Percentiles rank a stretch among this genome's conserved stretches.
Conservation (phyloP, 92 coral and sea anemone genomes). For the Umimayanthus chanpuru region DNA sequence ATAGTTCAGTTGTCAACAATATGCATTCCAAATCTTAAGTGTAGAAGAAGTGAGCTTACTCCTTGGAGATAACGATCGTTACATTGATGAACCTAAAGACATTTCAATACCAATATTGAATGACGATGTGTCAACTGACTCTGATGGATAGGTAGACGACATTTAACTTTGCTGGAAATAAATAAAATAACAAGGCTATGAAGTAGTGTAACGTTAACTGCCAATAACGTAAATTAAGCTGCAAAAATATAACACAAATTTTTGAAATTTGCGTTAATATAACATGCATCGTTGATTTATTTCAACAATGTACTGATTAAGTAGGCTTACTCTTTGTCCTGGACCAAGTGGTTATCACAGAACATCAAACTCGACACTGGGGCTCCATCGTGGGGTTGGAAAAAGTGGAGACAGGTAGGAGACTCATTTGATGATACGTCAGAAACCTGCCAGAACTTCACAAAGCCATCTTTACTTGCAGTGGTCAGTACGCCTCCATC, state of each 20-base stretch:
- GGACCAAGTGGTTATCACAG: constrained; percentile 82
- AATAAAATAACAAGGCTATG: too few relatives aligned
- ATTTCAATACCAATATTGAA: too few relatives aligned
- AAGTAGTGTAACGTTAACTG: too few relatives aligned
- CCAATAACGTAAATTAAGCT: too few relatives aligned
- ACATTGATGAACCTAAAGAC: too few relatives aligned
- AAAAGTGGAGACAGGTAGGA: constrained; percentile 78
- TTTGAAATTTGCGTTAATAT: too few relatives aligned
- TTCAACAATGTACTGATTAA: background rate
- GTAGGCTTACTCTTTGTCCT: constrained; percentile 80
- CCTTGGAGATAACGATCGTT: constrained; percentile 35
- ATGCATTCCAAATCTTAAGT: background rate
- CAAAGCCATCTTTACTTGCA: constrained; percentile 93
- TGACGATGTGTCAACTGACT: too few relatives aligned
- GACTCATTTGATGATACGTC: constrained; percentile 60
- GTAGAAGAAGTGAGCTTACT: constrained; percentile 50
- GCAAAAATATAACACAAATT: too few relatives aligned
- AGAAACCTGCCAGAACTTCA: constrained; percentile 89
- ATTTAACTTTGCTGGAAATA: too few relatives aligned
- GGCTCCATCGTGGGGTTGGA: constrained; percentile 89
- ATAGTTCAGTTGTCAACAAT: background rate
- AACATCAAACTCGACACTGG: constrained; percentile 86
- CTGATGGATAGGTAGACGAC: too few relatives aligned
- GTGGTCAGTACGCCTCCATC: constrained; percentile 95
- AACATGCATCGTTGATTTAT: too few relatives aligned